Evolutionary conservation across 2,888 invertebrate genomes (phyloP).

Genomic region (Ommatoiulus sabulosus): DNA sequence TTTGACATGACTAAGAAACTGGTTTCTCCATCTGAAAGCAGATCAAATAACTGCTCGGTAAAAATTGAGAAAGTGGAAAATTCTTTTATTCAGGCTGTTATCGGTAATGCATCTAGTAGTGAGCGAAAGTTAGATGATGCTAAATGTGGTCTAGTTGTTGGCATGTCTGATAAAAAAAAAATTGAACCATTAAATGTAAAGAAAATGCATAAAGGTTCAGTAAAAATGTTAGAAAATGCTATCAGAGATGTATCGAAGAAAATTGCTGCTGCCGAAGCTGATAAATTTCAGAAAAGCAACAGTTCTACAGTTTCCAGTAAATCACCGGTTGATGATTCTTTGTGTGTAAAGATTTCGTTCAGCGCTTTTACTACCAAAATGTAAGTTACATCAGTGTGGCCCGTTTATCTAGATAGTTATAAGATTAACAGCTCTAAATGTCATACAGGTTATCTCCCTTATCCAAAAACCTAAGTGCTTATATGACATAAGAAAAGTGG

Average conservation of each 20-base stretch:
- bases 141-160: background rate
- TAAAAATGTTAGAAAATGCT: background rate
- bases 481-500: too few species aligned
- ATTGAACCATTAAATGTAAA: background rate
- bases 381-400: too few species aligned
- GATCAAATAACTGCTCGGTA: background rate
- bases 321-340: background rate
- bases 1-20: slow-evolving; percentile 41
- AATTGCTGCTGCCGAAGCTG: background rate
- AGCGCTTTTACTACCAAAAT: background rate
- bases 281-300: background rate
- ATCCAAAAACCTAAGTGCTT: too few species aligned
- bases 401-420: background rate
- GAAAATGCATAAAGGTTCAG: background rate
- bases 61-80: background rate
- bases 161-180: background rate
- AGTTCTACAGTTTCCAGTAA: background rate
- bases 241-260: background rate
- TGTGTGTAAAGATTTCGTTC: background rate
- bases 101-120: background rate
- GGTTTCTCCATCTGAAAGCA: background rate
- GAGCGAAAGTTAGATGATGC: background rate
- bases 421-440: background rate
- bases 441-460: too few species aligned
- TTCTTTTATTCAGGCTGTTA: background rate